These are phyloP conservation scores for Rutpela maculata DNA, from an alignment of 2,888 invertebrate species.

Conservation along the genomic window DNA sequence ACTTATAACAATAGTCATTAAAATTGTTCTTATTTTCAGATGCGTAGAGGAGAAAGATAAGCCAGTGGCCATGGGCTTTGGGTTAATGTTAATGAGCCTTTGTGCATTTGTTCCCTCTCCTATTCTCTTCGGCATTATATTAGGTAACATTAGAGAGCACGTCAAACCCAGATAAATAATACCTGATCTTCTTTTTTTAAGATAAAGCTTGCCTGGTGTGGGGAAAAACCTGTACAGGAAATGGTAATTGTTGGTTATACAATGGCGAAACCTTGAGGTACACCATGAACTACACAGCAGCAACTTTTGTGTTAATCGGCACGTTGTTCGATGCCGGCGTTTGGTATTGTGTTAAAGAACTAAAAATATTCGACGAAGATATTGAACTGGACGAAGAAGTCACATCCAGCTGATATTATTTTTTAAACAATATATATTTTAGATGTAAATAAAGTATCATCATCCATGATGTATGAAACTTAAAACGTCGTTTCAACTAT, in stretches of 20 bases:
- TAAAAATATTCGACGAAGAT: slow-evolving; percentile 83
- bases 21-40: slow-evolving; percentile 67
- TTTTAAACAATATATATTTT: slow-evolving; percentile 26
- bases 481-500: slow-evolving; percentile 46
- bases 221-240: slow-evolving; percentile 83
- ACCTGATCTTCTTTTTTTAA: slow-evolving; percentile 63
- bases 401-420: slow-evolving; percentile 40
- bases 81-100: slow-evolving; percentile 81
- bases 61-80: slow-evolving; percentile 83
- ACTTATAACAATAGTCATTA: background rate
- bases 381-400: slow-evolving; percentile 71
- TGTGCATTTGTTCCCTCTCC: slow-evolving; percentile 86
- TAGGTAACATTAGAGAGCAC: slow-evolving; percentile 74
- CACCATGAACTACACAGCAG: slow-evolving; percentile 80
- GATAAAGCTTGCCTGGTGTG: slow-evolving; percentile 83
- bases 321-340: slow-evolving; percentile 81
- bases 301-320: slow-evolving; percentile 80
- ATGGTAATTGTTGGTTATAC: slow-evolving; percentile 86
- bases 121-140: slow-evolving; percentile 84
- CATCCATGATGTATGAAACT: slow-evolving; percentile 18
- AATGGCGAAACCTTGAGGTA: slow-evolving; percentile 81
- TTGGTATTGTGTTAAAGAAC: slow-evolving; percentile 82
- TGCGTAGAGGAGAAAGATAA: slow-evolving; percentile 85
- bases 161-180: slow-evolving; percentile 7
- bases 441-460: slow-evolving; percentile 26